Base-by-base conservation (phyloP, 2,113 vertebrate genomes). In the Glareola pratincola region DNA sequence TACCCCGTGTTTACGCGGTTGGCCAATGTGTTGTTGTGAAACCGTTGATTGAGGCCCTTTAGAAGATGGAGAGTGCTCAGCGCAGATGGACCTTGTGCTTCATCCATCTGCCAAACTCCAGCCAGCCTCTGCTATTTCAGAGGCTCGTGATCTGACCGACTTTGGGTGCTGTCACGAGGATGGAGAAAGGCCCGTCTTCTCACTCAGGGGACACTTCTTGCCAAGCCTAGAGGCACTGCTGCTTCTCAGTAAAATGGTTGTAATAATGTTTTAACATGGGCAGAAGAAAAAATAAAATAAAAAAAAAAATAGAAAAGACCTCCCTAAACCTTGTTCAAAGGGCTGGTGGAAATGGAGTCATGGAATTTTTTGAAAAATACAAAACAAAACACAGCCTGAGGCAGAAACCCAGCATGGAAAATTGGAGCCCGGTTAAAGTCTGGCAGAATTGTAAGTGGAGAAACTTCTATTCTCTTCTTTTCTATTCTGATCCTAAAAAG, bases 391-490 rank as follows among this genome's bases (percentile, higher is more conserved):
- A 96, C 71, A 90, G 92, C 94, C 71, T 3, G 4, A 87, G 96
- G 96, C 93, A 93, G 81, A 89, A 92, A 96, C 94, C 76, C 96
- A 94, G 92, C 94, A 95, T 69, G 94, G 96, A 97, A 97, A 97
- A 96, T 96, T 96, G 93, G 96, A 97, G 34, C 81, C 74, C 0
- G 0, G 56, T 78, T 96, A 41, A 85, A 95, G 77, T 82, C 93
- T 96, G 93, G 92, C 85, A 92, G 75, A 96, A 88, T 1, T 95
- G 20, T 94, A 69, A 92, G 85, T 45, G 87, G 71, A 91, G 94
- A 95, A 96, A 96, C 66, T 92, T 96, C 87, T 89, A 19, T 87
- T 90, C 91, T 95, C 47, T 94, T 92, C 86, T 85, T 0, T 66
- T 95, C 81, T 74, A 18, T 74, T 85, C 89, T 10, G 9, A 54